Evolutionary conservation across 1,140 invertebrate species (phyloP).

Genomic region (Delia radicum): DNA sequence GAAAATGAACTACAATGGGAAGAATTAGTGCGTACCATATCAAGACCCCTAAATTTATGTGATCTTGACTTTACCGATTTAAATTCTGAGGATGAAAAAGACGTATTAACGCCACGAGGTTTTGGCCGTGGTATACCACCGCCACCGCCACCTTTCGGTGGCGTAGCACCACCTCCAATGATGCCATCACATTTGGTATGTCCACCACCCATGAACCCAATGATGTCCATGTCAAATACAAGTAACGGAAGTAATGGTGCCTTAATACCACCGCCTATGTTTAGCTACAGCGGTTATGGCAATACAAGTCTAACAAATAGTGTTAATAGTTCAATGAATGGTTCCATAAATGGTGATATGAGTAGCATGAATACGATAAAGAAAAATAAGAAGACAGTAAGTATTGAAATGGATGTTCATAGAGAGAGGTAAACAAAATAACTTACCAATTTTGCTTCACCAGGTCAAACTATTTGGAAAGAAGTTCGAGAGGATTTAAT

Average conservation of each 20-base stretch:
- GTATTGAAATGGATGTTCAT: background rate
- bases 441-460: background rate
- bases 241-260: slow-evolving; percentile 6
- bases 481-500: slow-evolving; percentile 86
- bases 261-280: slow-evolving; percentile 54
- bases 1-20: slow-evolving; percentile 96
- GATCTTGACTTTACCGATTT: slow-evolving; percentile 97
- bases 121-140: slow-evolving; percentile 68
- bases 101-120: slow-evolving; percentile 63
- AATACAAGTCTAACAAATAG: slow-evolving; percentile 46
- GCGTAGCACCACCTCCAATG: slow-evolving; percentile 49
- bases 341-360: slow-evolving; percentile 52
- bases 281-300: slow-evolving; percentile 44
- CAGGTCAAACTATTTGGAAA: slow-evolving; percentile 94
- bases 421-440: background rate
- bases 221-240: slow-evolving; percentile 40
- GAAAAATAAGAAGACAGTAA: slow-evolving; percentile 92
- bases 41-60: slow-evolving; percentile 84
- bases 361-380: slow-evolving; percentile 61
- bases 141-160: slow-evolving; percentile 63
- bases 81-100: slow-evolving; percentile 73
- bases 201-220: slow-evolving; percentile 54
- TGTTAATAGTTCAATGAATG: slow-evolving; percentile 52
- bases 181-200: slow-evolving; percentile 48
- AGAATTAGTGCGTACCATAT: slow-evolving; percentile 77